Base-by-base conservation (phyloP, 2,888 invertebrate species). In the Empis stercorea region DNA sequence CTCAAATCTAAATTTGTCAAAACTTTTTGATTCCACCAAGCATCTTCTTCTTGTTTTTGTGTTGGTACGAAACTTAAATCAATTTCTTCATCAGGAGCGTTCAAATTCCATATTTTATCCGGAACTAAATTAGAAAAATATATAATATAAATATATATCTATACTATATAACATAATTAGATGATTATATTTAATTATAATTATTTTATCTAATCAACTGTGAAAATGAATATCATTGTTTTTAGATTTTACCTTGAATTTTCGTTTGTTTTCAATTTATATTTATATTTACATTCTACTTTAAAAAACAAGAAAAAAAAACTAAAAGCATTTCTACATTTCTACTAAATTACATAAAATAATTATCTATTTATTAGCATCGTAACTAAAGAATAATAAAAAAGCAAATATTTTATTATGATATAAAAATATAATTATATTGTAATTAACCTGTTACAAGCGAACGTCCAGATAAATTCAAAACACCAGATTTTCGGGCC, bases 11-110 rank as follows among this genome's bases (percentile, higher is more conserved):
- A 73, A 57, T 78, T 80, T 51, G 78, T 81, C 17, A 93, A 69
- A 3, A 85, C 81, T 56, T 82, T 80, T 59, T 82, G 79, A 63
- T 84, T 87, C 89, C 89, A 89, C 92, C 92, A 93, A 52, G 74
- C 76, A 53, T 77, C 76, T 43, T 75, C 74, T 36, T 75, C 73
- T n/a, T n/a, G n/a, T 44, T 76, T 73, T 10, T 61, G 59, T 20
- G 3, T 4, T 34, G 34, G 5, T 13, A 34, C 34, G 13, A 34
- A 34, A 13, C 13, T 34, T 13, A 34, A 13, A 34, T 78, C 75
- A 14, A 78, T 77, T 47, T 76, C 75, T 51, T 73, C 56, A 13
- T 78, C 77, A 49, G 79, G 66, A 54, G 82, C 79, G 61, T 85
- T 80, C 59, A 87, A 79, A 55, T 75, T 77, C 76, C 82, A 87